A percentile compares a stretch with the other conserved stretches of the same genome.
phyloP scores from a whole-genome alignment of 2,888 invertebrate genomes.

The Bhutanitis thaidina region DNA sequence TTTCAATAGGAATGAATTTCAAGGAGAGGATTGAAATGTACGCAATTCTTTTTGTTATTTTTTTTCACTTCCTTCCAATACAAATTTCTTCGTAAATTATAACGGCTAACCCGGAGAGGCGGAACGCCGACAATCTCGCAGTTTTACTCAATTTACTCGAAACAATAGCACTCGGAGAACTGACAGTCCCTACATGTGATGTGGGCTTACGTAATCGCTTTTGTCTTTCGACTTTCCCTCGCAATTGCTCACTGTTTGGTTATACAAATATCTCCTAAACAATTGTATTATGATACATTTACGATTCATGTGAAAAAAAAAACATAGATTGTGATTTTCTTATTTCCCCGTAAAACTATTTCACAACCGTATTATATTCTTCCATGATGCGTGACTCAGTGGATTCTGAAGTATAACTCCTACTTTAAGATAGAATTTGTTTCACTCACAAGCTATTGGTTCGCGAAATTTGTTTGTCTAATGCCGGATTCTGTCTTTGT shows the following conservation, averaged over 20 bases:
- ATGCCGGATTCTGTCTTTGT: no score
- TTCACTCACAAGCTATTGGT: no score
- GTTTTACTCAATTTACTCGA: constrained; percentile 13
- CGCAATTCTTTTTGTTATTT: not conserved
- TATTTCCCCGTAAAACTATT: no score
- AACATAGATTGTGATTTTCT: no score
- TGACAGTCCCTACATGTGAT: constrained; percentile 11
- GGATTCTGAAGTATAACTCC: no score
- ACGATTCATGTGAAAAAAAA: not conserved
- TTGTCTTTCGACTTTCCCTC: constrained; percentile 10
- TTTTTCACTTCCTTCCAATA: not conserved
- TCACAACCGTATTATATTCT: no score
- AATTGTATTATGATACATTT: constrained; percentile 4
- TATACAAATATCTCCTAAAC: constrained; percentile 8
- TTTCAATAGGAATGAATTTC: no score
- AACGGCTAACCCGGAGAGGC: not conserved
- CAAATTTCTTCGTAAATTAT: not conserved
- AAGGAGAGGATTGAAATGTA: not conserved
- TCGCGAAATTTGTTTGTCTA: no score
- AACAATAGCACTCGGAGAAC: constrained; percentile 8
- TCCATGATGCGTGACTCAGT: no score
- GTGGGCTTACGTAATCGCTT: constrained; percentile 13
- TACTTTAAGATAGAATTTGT: no score
- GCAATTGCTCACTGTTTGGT: not conserved
- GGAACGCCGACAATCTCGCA: constrained; percentile 10